Evolutionary conservation across 2,113 vertebrate genomes (phyloP), one percentile per base, ranked within the genome.

Genomic region (Phylloscopus trochiloides): DNA sequence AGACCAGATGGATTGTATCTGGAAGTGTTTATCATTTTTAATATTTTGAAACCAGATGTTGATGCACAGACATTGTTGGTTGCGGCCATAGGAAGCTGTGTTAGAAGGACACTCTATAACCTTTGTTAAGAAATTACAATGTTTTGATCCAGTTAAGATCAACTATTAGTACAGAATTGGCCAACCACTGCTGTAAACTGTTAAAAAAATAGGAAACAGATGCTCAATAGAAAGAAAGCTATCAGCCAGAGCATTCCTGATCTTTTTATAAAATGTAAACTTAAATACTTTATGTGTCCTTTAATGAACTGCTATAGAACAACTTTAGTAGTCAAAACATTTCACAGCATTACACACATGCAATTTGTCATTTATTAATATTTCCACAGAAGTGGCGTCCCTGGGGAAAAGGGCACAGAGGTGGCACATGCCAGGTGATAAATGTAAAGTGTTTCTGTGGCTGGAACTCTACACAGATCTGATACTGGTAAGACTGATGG

Each of bases 191-290:
- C 94, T 97, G 95, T 77, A 96, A 97, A 89, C 86, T 43, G 94
- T 97, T 97, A 96, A 98, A 98, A 98, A 98, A 98, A 97, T 97
- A 98, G 90, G 95, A 98, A 98, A 97, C 98, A 98, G 97, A 98
- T 98, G 98, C 97, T 98, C 95, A 86, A 81, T 96, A 98, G 92
- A 98, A 98, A 78, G 89, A 88, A 96, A 96, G 81, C 74, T 92
- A 97, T 96, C 97, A 95, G 96, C 97, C 96, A 98, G 96, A 94
- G 97, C 97, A 98, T 98, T 98, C 97, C 92, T 97, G 96, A 97
- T 98, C 95, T 97, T 98, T 98, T 98, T 96, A 96, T 97, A 98
- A 98, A 98, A 98, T 96, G 96, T 98, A 98, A 98, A 98, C 98
- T 97, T 96, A 97, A 98, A 98, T 98, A 97, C 97, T 98, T 98